Evolutionary conservation across 2,797 vertebrate species (phyloP).

Genomic region (Siniperca obscura): DNA sequence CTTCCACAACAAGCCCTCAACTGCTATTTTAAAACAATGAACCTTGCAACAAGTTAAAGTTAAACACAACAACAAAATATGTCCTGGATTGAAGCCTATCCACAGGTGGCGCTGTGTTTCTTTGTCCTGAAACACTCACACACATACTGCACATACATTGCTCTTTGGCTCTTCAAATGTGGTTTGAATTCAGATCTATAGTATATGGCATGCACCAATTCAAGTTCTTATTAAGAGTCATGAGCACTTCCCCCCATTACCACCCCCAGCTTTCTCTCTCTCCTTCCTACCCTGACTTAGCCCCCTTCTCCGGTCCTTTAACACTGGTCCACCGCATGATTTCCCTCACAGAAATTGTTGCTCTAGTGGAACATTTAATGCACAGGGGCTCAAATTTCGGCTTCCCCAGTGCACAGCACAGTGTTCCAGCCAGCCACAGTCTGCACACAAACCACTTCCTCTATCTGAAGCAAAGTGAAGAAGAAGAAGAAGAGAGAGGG

Average conservation of each 20-base stretch:
- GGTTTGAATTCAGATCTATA: constrained; percentile 15
- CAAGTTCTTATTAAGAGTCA: constrained; percentile 38
- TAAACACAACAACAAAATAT: not conserved
- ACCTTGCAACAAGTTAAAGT: not conserved
- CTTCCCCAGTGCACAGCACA: constrained; percentile 72
- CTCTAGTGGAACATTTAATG: constrained; percentile 88
- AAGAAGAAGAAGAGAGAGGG: constrained; percentile 35
- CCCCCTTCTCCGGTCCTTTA: constrained; percentile 37
- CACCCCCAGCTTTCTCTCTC: not conserved
- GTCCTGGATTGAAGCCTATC: constrained; percentile 8
- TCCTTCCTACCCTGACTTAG: constrained; percentile 26
- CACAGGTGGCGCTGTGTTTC: constrained; percentile 57
- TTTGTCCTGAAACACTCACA: constrained; percentile 12
- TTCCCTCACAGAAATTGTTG: constrained; percentile 80
- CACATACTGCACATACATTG: not conserved
- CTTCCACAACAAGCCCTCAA: not conserved
- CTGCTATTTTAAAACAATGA: not conserved
- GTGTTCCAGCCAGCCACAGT: constrained; percentile 81
- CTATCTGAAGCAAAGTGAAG: constrained; percentile 62
- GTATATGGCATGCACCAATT: constrained; percentile 18
- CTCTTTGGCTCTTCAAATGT: not conserved
- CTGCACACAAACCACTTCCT: constrained; percentile 86
- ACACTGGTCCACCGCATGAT: constrained; percentile 70
- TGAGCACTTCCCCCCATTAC: constrained; percentile 5
- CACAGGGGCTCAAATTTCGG: constrained; percentile 79